Percentiles rank a stretch among this genome's conserved stretches.
Evolutionary conservation across 2,888 invertebrate genomes (phyloP).

Genomic region (Sinhomidia bicolor): DNA sequence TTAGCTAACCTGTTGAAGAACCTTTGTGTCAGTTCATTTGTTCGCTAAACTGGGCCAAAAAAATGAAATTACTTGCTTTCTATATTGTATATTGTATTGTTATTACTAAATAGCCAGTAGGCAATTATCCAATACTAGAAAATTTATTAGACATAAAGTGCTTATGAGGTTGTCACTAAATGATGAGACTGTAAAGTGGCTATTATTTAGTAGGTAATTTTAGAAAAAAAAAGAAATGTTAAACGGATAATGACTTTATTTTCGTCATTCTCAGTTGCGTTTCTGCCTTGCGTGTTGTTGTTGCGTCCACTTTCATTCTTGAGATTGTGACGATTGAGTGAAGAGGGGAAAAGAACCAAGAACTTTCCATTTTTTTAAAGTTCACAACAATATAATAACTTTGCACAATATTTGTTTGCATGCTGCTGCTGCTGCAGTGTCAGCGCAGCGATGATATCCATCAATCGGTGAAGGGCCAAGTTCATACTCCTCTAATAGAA

Average conservation of each 20-base stretch:
- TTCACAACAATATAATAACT: too few relatives aligned
- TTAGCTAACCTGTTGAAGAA: not conserved
- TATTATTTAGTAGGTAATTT: not conserved
- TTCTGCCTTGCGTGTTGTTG: not conserved
- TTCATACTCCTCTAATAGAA: not conserved
- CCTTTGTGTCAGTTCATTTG: conserved; percentile 21
- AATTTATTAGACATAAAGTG: not conserved
- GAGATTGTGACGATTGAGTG: conserved; percentile 37
- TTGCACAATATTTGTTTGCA: too few relatives aligned
- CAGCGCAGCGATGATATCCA: too few relatives aligned
- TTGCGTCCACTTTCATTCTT: conserved; percentile 43
- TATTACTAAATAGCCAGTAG: conserved; percentile 24
- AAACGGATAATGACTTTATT: conserved; percentile 47
- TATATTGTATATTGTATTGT: conserved; percentile 2
- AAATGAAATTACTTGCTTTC: not conserved
- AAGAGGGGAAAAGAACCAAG: conserved; percentile 53
- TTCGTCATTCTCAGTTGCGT: conserved; percentile 15
- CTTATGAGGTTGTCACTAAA: conserved; percentile 1
- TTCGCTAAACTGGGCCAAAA: conserved; percentile 61
- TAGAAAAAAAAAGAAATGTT: conserved; percentile 5
- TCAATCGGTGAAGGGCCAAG: conserved; percentile 35
- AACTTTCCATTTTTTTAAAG: conserved; percentile 67
- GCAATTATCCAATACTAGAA: conserved; percentile 9
- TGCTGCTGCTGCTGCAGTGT: too few relatives aligned
- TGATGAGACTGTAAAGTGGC: conserved; percentile 13